Evolutionary conservation across 2,888 invertebrate genomes (phyloP).

Genomic region (Steromphala cineraria): DNA sequence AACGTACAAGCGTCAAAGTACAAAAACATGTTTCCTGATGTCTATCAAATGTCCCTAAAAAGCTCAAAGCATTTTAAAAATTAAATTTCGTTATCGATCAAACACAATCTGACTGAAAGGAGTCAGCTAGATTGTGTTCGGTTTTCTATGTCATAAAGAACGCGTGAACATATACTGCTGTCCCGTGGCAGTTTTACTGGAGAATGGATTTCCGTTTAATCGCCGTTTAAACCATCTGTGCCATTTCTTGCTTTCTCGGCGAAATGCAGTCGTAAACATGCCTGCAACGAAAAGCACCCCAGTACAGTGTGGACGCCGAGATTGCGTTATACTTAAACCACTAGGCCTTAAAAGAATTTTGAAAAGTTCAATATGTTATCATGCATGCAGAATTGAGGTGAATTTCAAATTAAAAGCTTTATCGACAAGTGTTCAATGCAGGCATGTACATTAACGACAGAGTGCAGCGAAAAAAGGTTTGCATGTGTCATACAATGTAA

Average conservation of each 20-base stretch:
- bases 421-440: too few relatives aligned
- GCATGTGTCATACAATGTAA: too few relatives aligned
- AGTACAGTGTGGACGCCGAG: not conserved
- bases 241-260: slow-evolving; percentile 44
- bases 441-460: too few relatives aligned
- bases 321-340: not conserved
- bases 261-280: slow-evolving; percentile 63
- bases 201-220: slow-evolving; percentile 16
- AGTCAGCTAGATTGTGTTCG: slow-evolving; percentile 4
- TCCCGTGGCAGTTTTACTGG: slow-evolving; percentile 13
- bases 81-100: not conserved
- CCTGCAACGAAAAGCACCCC: slow-evolving; percentile 51
- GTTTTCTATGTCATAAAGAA: slow-evolving; percentile 9
- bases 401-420: not conserved
- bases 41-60: not conserved
- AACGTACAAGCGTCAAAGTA: not conserved
- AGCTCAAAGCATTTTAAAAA: not conserved
- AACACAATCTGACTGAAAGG: not conserved
- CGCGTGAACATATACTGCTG: slow-evolving; percentile 6
- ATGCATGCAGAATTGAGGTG: too few relatives aligned
- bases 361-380: too few relatives aligned
- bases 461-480: too few relatives aligned
- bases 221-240: slow-evolving; percentile 6
- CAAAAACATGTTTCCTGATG: too few relatives aligned
- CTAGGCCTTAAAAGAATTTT: too few relatives aligned